A percentile compares a stretch with the other conserved stretches of the same genome.
Evolutionary conservation across 2,113 vertebrate genomes (phyloP).

Genomic region (Cinclus mexicanus): DNA sequence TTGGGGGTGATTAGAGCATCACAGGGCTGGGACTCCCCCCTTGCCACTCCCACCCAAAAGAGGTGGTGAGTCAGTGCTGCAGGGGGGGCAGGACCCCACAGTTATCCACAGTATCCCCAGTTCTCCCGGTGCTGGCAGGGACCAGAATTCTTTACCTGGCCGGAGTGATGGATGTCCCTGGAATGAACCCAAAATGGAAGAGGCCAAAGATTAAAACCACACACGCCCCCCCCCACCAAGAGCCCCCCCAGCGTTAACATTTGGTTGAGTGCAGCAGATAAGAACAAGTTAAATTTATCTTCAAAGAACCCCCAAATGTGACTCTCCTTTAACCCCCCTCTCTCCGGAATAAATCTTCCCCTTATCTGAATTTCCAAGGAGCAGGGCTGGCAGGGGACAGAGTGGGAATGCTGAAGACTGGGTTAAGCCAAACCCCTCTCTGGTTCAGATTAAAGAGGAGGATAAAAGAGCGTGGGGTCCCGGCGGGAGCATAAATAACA

Average conservation of each 20-base stretch:
- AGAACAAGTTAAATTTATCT: slow-evolving; percentile 64
- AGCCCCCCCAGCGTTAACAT: background rate
- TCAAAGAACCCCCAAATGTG: slow-evolving; percentile 62
- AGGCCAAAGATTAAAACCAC: slow-evolving; percentile 17
- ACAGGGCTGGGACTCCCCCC: accelerated
- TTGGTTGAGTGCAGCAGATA: slow-evolving; percentile 56
- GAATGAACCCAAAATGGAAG: slow-evolving; percentile 27
- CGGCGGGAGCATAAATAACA: slow-evolving; percentile 25
- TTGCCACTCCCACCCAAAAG: background rate
- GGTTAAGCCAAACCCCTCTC: slow-evolving; percentile 35
- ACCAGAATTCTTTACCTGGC: background rate
- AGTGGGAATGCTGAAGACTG: background rate
- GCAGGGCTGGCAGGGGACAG: background rate
- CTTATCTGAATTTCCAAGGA: slow-evolving; percentile 60
- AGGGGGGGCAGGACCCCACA: accelerated
- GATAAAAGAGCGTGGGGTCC: slow-evolving; percentile 57
- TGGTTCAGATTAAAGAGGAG: slow-evolving; percentile 62
- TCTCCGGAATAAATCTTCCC: slow-evolving; percentile 36
- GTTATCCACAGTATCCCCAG: background rate
- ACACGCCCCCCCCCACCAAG: background rate
- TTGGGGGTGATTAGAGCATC: background rate
- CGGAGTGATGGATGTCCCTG: background rate
- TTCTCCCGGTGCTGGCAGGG: background rate
- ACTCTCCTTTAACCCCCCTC: slow-evolving; percentile 36
- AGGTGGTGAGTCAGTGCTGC: background rate